Evolutionary conservation across 2,113 vertebrate genomes (phyloP).

Genomic region (Callospermophilus lateralis): DNA sequence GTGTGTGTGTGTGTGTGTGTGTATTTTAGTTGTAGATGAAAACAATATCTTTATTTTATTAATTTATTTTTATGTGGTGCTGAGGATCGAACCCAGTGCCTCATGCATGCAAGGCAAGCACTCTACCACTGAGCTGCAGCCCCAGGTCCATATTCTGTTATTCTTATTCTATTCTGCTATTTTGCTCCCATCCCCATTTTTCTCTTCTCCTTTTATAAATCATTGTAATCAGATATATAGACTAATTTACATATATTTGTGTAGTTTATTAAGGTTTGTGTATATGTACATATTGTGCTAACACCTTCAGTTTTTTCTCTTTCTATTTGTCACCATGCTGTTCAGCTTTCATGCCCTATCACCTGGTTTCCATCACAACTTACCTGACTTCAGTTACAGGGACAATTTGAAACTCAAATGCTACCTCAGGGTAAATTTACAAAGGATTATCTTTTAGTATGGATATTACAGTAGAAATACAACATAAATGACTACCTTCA

Average conservation of each 20-base stretch:
- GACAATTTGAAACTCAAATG: neutral
- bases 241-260: neutral
- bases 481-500: neutral
- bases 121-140: too few species aligned
- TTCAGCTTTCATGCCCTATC: neutral
- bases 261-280: neutral
- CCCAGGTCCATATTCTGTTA: neutral
- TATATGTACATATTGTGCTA: neutral
- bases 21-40: too few species aligned
- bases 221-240: neutral
- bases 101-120: accelerated
- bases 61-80: too few species aligned
- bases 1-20: too few species aligned
- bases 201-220: neutral
- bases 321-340: neutral
- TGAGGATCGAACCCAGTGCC: too few species aligned
- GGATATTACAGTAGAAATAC: neutral
- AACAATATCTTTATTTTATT: too few species aligned
- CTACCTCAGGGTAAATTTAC: neutral
- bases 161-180: neutral
- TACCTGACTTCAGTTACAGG: neutral
- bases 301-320: neutral
- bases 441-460: neutral
- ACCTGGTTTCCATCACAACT: neutral
- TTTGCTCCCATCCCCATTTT: neutral